A percentile compares a stretch with the other conserved stretches of the same genome.
Evolutionary conservation across 1,140 invertebrate species (phyloP).

Genomic region (Phymastichus coffea): DNA sequence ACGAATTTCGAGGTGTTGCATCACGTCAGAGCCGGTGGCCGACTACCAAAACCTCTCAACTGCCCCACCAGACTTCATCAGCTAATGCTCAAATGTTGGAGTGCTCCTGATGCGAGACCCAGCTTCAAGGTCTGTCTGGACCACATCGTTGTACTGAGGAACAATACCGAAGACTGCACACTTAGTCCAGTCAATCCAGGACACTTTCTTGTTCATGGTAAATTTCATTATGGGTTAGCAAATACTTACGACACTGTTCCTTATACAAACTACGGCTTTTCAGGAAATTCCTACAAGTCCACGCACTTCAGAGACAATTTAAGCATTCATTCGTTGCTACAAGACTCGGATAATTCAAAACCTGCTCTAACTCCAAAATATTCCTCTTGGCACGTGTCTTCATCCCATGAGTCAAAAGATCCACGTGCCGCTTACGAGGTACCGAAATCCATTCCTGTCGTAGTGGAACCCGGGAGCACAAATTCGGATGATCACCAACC

Average conservation of each 20-base stretch:
- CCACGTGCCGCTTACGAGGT: constrained; percentile 62
- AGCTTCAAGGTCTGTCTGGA: constrained; percentile 52
- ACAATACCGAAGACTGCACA: constrained; percentile 49
- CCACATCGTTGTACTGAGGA: constrained; percentile 47
- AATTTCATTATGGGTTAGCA: constrained; percentile 42
- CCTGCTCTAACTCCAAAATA: constrained; percentile 57
- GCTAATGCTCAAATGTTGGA: constrained; percentile 52
- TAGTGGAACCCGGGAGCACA: no score
- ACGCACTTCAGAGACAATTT: constrained; percentile 50
- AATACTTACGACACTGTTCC: constrained; percentile 41
- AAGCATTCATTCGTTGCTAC: constrained; percentile 48
- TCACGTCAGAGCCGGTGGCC: constrained; percentile 83
- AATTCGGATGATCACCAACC: constrained; percentile 23
- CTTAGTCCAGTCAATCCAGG: constrained; percentile 47
- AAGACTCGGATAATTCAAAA: constrained; percentile 43
- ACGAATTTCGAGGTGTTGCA: constrained; percentile 90
- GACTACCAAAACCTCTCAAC: constrained; percentile 75
- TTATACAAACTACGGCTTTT: no score
- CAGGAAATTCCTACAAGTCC: constrained; percentile 53
- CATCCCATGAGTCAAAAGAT: constrained; percentile 48
- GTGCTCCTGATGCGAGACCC: constrained; percentile 45
- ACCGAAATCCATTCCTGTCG: constrained; percentile 52
- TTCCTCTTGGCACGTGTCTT: no score
- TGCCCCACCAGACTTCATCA: constrained; percentile 79
- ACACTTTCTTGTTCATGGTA: constrained; percentile 35